Evolutionary conservation across 2,888 invertebrate species (phyloP).

Genomic region (Cetonia aurata): DNA sequence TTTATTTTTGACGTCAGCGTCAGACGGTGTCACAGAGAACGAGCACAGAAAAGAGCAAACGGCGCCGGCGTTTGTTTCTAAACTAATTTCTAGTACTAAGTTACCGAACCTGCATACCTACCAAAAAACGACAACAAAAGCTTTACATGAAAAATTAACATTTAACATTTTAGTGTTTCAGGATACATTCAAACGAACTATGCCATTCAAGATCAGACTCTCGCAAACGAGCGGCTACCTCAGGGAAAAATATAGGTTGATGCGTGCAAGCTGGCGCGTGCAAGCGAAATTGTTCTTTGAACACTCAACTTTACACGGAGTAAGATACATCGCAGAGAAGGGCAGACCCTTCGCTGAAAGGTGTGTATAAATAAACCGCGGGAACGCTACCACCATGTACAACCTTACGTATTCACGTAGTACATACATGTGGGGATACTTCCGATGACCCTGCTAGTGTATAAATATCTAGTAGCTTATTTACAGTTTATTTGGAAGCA

Average conservation of each 20-base stretch:
- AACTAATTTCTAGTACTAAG: neutral
- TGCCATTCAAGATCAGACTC: conserved; percentile 14
- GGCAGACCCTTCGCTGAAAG: conserved; percentile 83
- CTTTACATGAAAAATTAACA: neutral
- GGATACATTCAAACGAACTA: neutral
- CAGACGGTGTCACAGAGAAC: neutral
- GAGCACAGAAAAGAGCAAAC: neutral
- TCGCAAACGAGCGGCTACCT: conserved; percentile 15
- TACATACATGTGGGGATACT: conserved; percentile 1
- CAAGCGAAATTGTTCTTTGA: conserved; percentile 82
- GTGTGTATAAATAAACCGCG: conserved; percentile 63
- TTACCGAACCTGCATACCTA: neutral
- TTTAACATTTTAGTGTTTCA: too few relatives aligned
- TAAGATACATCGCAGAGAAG: conserved; percentile 82
- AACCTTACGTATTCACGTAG: conserved; percentile 6
- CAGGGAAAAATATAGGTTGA: conserved; percentile 54
- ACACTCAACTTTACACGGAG: conserved; percentile 83
- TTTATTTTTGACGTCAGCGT: conserved; percentile 3
- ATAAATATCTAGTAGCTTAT: conserved; percentile 39
- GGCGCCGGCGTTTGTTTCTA: neutral
- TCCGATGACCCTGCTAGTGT: conserved; percentile 18
- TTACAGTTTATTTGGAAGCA: conserved; percentile 37
- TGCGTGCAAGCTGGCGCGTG: conserved; percentile 76
- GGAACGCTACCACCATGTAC: neutral
- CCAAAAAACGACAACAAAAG: neutral